Evolutionary conservation across 2,888 invertebrate species (phyloP).

Genomic region (Stenoptilia bipunctidactyla): DNA sequence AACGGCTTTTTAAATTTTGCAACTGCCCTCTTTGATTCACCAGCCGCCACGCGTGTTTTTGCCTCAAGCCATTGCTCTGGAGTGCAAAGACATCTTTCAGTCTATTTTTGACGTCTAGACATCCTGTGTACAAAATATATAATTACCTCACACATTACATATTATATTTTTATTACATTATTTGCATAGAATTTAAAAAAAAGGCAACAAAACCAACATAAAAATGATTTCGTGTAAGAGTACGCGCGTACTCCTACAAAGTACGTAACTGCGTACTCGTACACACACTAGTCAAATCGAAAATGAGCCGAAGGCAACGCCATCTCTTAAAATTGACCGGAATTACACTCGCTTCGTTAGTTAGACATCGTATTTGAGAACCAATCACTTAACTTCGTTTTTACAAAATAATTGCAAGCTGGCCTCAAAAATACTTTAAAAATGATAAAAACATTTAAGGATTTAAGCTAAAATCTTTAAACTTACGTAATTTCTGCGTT

Average conservation of each 20-base stretch:
- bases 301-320: constrained; percentile 3
- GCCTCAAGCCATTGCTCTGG: constrained; percentile 10
- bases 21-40: constrained; percentile 11
- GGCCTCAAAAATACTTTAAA: constrained; percentile 3
- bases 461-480: constrained; percentile 3
- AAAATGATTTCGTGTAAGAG: constrained; percentile 3
- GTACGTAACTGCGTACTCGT: constrained; percentile 3
- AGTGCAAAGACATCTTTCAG: constrained; percentile 10
- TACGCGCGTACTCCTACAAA: constrained; percentile 5
- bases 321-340: constrained; percentile 2
- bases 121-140: constrained; percentile 5
- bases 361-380: constrained; percentile 2
- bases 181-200: background rate
- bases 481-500: constrained; percentile 6
- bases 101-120: constrained; percentile 8
- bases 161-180: background rate
- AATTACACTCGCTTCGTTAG: constrained; percentile 2
- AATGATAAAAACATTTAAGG: constrained; percentile 5
- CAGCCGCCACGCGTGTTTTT: constrained; percentile 8
- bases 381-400: constrained; percentile 3
- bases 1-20: too few species aligned
- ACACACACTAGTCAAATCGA: constrained; percentile 1
- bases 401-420: constrained; percentile 5
- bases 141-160: constrained; percentile 1
- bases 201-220: constrained; percentile 1